Evolutionary conservation across 1,140 invertebrate species (phyloP), one percentile per base, ranked within the genome.

Genomic region (Macrobrachium nipponense): DNA sequence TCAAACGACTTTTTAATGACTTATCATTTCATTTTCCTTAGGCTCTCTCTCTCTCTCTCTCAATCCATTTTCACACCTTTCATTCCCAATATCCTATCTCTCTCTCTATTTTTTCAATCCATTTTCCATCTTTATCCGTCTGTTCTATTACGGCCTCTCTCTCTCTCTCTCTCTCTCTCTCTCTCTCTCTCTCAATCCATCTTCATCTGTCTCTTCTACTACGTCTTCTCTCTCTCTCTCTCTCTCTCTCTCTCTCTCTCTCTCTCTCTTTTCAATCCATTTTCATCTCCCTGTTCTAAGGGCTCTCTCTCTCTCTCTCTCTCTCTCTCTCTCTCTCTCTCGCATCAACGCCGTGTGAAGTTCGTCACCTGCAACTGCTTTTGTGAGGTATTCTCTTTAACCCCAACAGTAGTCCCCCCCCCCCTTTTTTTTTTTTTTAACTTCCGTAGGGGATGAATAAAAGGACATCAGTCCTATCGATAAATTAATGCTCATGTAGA

Each of bases 241-340:
- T 78, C 58, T 73, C 23, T 73, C 72, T 73, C 20, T 15, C 11
- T 70, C 11, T 15, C 66, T 70, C 66, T 64, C 62, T 64, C 62
- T 64, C 62, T 64, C 62, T 64, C 27, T n/a, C n/a, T n/a, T n/a
- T n/a, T n/a, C n/a, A n/a, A n/a, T n/a, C n/a, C n/a, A n/a, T n/a
- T n/a, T n/a, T n/a, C n/a, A n/a, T n/a, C n/a, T n/a, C n/a, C n/a
- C n/a, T n/a, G n/a, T n/a, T n/a, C n/a, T n/a, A n/a, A n/a, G n/a
- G n/a, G n/a, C n/a, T n/a, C n/a, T 36, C 27, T 36, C 27, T 36
- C 27, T 36, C 27, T 36, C 27, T 36, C 27, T 36, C 27, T 36
- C 27, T 72, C 68, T 72, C 68, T 72, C 68, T 72, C 68, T 72
- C 68, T 72, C 68, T 72, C 68, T 72, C 68, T 73, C 70, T 73